Evolutionary conservation across 2,797 vertebrate genomes (phyloP).

Genomic region (Myoxocephalus aenaeus): DNA sequence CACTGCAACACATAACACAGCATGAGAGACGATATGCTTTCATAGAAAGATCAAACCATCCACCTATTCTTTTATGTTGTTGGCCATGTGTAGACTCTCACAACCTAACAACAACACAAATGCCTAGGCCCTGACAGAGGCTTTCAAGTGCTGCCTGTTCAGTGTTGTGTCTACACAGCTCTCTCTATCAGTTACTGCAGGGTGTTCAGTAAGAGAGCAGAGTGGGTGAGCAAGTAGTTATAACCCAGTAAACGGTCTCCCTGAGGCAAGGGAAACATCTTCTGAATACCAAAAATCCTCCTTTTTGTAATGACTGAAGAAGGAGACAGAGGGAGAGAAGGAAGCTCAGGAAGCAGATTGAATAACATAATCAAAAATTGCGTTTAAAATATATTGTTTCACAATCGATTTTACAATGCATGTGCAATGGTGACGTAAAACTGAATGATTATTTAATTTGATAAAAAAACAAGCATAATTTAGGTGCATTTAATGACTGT

Average conservation of each 20-base stretch:
- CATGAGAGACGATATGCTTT: conserved; percentile 7
- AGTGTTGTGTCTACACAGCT: conserved; percentile 34
- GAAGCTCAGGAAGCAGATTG: background rate
- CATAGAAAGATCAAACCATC: conserved; percentile 13
- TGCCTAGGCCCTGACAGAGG: conserved; percentile 20
- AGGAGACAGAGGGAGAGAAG: background rate
- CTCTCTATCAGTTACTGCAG: conserved; percentile 53
- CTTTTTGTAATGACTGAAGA: conserved; percentile 49
- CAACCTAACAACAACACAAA: background rate
- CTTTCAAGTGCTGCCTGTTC: conserved; percentile 55
- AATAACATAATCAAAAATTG: conserved; percentile 37
- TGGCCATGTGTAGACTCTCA: conserved; percentile 1
- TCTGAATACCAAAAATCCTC: conserved; percentile 68
- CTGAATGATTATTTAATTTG: background rate
- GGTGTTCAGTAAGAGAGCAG: conserved; percentile 36
- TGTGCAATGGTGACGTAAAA: background rate
- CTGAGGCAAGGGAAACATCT: conserved; percentile 59
- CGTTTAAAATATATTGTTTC: background rate
- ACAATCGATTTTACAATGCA: background rate
- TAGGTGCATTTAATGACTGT: background rate
- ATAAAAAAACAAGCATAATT: background rate
- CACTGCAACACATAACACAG: conserved; percentile 7
- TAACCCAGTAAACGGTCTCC: conserved; percentile 68
- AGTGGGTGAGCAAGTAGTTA: conserved; percentile 54
- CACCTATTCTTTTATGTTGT: background rate